Base-by-base conservation (phyloP, 2,797 vertebrate genomes). In the Tarsius wallacei region DNA sequence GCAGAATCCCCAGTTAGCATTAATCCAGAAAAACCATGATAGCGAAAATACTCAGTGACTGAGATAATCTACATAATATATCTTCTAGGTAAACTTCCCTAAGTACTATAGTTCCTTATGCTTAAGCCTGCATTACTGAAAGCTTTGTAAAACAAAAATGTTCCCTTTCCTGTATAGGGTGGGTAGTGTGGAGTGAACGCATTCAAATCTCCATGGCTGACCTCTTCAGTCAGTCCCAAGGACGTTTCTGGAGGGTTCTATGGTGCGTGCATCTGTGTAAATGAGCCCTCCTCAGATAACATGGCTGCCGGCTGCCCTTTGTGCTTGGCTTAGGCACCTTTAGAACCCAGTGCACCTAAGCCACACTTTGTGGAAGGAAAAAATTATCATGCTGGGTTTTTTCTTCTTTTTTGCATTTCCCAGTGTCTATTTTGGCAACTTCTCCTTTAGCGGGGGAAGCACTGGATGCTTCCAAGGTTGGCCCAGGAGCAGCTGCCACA, bases 1-100 rank as follows among this genome's bases (percentile, higher is more conserved):
- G 68, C 16, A 81, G 90, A 91, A 78, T 89, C 28, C 63, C 14
- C 33, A 47, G 33, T 81, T 87, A 90, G 55, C 42, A 66, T 85
- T 83, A 84, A 94, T 78, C 3, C 28, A 92, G 73, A 93, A 93
- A 92, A 95, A 76, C 5, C 12, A 55, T 31, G 31, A 77, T 78
- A 82, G 91, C 28, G 16, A 87, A 96, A 95, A 86, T 85, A 85
- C 33, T 94, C 51, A 22, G 28, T 57, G 22, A 61, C n/a, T 55
- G 14, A 91, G 42, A 42, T 10, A 51, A 51, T 49, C 26, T 74
- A 22, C 13, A 74, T 66, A 42, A 63, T 36, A 33, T 15, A 57
- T 70, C 51, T 71, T 57, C 53, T 63, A 68, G 57, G 51, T 61
- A 84, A 80, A 82, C 26, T 57, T 61, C 42, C 42, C 13, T 53